Evolutionary conservation across 1,140 invertebrate species (phyloP), one percentile per base, ranked within the genome.

Genomic region (Mizuhopecten yessoensis): DNA sequence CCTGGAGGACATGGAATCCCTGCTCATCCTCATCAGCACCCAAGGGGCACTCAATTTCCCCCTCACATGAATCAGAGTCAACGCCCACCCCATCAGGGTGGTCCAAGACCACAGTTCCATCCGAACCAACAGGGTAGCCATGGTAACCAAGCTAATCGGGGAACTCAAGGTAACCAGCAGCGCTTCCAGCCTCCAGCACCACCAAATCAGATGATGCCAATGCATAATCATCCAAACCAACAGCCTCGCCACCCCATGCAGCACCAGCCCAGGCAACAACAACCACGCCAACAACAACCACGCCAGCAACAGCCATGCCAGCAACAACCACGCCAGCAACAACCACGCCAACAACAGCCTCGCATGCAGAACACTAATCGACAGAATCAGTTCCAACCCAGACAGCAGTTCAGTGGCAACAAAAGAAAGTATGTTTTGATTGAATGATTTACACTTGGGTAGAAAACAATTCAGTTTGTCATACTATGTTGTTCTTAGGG

Each of bases 41-140:
- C 57, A 2, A 75, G 57, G 23, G 57, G 23, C 5, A 75, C n/a
- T 13, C 57, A 75, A n/a, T 75, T 75, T 29, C 57, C 57, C n/a
- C 57, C 57, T 75, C 57, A 75, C 57, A 75, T 75, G 57, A 75
- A 75, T 17, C 57, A 75, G 57, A 75, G 29, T n/a, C 57, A 75
- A 11, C 57, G 57, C 29, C 57, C 57, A 29, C 57, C 57, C 57
- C 57, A 75, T 75, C 57, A 75, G 1, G 57, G 57, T n/a, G 57
- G 57, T 29, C 57, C 57, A 29, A 75, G 57, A n/a, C 9, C n/a
- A 75, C 57, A n/a, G 57, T 75, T 75, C 17, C 57, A 75, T 17
- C 57, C n/a, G 5, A 75, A 75, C 57, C 57, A 75, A n/a, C 57
- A 9, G 11, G 57, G 57, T 75, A 75, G 29, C n/a, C 57, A n/a